Evolutionary conservation across 2,113 vertebrate species (phyloP).

Genomic region (Acanthisitta chloris): DNA sequence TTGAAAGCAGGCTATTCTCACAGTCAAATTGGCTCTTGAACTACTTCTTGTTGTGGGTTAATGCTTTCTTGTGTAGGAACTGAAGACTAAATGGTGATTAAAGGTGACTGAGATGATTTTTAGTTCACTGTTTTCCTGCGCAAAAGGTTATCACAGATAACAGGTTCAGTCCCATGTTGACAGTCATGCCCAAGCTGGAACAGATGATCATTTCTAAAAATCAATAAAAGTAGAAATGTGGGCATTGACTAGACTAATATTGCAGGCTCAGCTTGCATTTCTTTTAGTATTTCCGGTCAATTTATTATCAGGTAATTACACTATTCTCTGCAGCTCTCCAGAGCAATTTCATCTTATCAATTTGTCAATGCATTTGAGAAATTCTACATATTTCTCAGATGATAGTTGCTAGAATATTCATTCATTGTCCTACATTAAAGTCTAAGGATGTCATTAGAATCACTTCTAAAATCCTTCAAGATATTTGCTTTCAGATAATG

Average conservation of each 20-base stretch:
- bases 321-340: not conserved
- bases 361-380: not conserved
- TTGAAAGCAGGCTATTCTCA: not conserved
- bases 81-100: constrained; percentile 15
- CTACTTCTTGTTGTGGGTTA: not conserved
- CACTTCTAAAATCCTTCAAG: not conserved
- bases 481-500: constrained; percentile 14
- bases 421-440: not conserved
- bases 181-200: not conserved
- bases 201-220: constrained; percentile 29
- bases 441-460: not conserved
- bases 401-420: not conserved
- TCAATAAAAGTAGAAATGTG: constrained; percentile 29
- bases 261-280: not conserved
- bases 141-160: constrained; percentile 9
- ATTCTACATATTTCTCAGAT: not conserved
- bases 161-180: not conserved
- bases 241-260: not conserved
- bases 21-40: not conserved
- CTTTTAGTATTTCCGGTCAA: not conserved
- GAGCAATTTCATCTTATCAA: not conserved
- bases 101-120: constrained; percentile 11
- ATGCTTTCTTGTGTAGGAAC: not conserved
- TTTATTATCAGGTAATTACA: constrained; percentile 29
- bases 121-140: constrained; percentile 1